These are phyloP conservation scores for Dipodomys ordii DNA, from an alignment of 2,113 vertebrate genomes.

Conservation along the genomic window DNA sequence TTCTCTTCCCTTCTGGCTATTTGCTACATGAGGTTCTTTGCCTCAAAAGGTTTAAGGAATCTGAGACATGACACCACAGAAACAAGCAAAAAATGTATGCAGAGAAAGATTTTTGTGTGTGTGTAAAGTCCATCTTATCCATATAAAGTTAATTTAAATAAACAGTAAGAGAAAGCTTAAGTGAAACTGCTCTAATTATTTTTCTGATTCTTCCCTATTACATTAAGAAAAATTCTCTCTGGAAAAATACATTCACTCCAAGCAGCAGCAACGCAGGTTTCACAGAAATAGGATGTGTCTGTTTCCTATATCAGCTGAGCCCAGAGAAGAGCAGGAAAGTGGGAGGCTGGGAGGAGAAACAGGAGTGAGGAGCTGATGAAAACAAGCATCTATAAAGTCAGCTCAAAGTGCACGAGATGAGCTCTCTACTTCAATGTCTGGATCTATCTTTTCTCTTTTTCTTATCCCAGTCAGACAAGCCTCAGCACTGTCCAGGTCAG, in stretches of 20 bases:
- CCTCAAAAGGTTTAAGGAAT: conserved; percentile 16
- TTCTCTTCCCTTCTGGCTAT: not conserved
- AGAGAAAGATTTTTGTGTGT: not conserved
- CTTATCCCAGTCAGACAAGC: not conserved
- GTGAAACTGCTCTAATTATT: not conserved
- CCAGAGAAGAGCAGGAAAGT: not conserved
- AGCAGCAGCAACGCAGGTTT: not conserved
- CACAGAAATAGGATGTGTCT: not conserved
- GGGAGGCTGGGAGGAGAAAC: not conserved
- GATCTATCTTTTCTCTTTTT: not conserved
- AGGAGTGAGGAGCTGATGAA: not conserved
- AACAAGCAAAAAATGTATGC: not conserved
- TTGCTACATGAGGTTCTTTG: not conserved
- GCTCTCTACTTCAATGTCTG: no score
- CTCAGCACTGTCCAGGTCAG: not conserved
- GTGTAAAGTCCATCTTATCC: not conserved
- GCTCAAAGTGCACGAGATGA: not conserved
- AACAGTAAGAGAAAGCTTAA: conserved; percentile 35
- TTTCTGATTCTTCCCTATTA: not conserved
- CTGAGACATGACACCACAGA: not conserved
- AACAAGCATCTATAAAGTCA: not conserved
- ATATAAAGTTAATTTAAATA: conserved; percentile 59
- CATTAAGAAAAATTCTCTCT: not conserved
- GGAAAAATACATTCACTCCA: conserved; percentile 19
- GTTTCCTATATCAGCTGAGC: not conserved